These are phyloP conservation scores for Mechanitis mazaeus DNA, from an alignment of 2,888 invertebrate species.

Conservation along the genomic window DNA sequence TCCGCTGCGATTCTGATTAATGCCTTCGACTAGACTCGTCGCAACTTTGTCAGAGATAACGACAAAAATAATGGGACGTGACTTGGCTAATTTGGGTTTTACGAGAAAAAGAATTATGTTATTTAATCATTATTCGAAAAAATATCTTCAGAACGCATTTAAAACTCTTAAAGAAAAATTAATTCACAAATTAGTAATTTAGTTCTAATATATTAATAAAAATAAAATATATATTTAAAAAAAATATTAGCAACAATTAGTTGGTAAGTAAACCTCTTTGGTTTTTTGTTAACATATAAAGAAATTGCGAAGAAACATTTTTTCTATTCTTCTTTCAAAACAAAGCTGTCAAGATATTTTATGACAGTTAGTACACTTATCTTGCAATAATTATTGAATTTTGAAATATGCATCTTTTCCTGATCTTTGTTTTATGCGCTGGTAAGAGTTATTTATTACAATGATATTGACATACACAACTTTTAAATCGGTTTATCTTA, in stretches of 20 bases:
- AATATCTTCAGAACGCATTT: no score
- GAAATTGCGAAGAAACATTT: conserved; percentile 18
- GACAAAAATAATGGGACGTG: conserved; percentile 73
- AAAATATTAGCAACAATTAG: background rate
- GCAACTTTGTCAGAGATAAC: conserved; percentile 73
- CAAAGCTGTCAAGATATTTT: conserved; percentile 43
- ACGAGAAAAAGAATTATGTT: conserved; percentile 21
- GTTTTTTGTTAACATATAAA: conserved; percentile 9
- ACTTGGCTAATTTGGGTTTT: conserved; percentile 66
- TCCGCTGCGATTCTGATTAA: conserved; percentile 72
- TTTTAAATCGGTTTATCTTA: conserved; percentile 8
- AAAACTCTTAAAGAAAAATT: no score
- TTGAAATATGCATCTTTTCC: conserved; percentile 19
- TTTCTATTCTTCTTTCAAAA: conserved; percentile 61
- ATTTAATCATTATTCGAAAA: background rate
- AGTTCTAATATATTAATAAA: background rate
- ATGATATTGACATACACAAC: conserved; percentile 2
- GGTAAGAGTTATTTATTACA: conserved; percentile 44
- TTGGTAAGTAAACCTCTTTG: no score
- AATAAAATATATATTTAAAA: conserved; percentile 8
- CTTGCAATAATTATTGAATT: conserved; percentile 8
- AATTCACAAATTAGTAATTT: no score
- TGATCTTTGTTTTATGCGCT: conserved; percentile 40
- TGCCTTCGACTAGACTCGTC: conserved; percentile 59
- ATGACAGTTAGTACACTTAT: conserved; percentile 34